These are phyloP conservation scores for Troglohyphantes excavatus DNA, from an alignment of 2,888 invertebrate species.

Conservation along the genomic window DNA sequence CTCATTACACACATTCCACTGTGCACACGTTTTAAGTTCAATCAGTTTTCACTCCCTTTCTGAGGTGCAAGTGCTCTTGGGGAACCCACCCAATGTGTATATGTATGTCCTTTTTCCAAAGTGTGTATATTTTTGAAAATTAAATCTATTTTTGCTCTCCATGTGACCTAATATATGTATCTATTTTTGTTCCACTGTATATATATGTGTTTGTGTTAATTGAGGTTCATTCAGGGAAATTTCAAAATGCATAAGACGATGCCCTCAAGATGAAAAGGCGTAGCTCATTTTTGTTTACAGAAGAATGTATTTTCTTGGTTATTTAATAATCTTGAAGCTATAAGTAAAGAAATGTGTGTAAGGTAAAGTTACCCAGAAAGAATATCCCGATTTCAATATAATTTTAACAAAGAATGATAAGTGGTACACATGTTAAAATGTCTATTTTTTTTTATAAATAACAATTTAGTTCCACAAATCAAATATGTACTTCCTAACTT, in stretches of 20 bases:
- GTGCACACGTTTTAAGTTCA: neutral
- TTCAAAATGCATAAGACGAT: neutral
- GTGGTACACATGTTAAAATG: too few species aligned
- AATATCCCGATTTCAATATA: too few species aligned
- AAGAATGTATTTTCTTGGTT: too few species aligned
- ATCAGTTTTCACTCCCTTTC: neutral
- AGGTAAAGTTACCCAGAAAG: too few species aligned
- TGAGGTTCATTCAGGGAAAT: neutral
- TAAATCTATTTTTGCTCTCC: constrained; percentile 51
- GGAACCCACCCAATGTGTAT: neutral
- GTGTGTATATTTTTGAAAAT: constrained; percentile 35
- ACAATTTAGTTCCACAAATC: too few species aligned
- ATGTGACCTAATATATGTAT: neutral
- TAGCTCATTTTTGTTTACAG: constrained; percentile 11
- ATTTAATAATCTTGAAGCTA: too few species aligned
- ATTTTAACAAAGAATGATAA: too few species aligned
- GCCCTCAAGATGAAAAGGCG: neutral
- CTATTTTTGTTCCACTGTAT: constrained; percentile 3
- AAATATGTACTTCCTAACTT: too few species aligned
- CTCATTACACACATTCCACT: constrained; percentile 41
- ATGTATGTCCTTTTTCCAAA: constrained; percentile 31
- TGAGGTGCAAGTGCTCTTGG: constrained; percentile 36
- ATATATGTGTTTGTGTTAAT: neutral
- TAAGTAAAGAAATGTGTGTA: too few species aligned
- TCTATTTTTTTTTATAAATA: too few species aligned